A percentile compares a stretch with the other conserved stretches of the same genome.
These are phyloP conservation scores for Maconellicoccus hirsutus DNA, from an alignment of 1,140 invertebrate genomes.

Conservation along the genomic window DNA sequence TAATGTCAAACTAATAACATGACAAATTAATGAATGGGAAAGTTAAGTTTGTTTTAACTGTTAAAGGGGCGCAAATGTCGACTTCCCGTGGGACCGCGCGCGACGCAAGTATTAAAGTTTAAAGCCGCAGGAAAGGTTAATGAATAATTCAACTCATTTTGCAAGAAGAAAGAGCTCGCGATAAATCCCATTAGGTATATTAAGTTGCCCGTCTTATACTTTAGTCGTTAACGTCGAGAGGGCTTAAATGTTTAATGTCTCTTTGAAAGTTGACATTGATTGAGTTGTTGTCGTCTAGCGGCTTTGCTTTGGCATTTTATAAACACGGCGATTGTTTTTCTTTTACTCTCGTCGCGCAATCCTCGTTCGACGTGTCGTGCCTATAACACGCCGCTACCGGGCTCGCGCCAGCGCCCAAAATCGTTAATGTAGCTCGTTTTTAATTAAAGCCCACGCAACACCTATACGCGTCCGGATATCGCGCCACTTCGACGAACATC, in stretches of 20 bases:
- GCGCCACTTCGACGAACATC: no score
- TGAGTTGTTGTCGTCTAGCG: constrained; percentile 18
- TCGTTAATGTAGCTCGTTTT: no score
- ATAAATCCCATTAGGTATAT: constrained; percentile 22
- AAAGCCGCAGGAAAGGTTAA: constrained; percentile 15
- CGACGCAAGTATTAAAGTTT: constrained; percentile 22
- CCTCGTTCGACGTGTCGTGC: no score
- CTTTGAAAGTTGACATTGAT: constrained; percentile 22
- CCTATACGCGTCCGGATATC: no score
- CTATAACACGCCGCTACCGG: no score
- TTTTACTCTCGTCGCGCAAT: neutral
- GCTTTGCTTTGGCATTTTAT: constrained; percentile 15
- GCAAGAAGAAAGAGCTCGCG: constrained; percentile 16
- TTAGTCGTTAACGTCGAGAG: constrained; percentile 18
- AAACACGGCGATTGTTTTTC: constrained; percentile 8
- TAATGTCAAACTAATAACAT: constrained; percentile 20
- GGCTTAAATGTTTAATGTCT: constrained; percentile 21
- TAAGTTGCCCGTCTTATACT: constrained; percentile 21
- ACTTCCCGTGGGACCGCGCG: constrained; percentile 16
- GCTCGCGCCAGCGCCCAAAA: no score
- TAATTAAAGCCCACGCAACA: no score
- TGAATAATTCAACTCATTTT: constrained; percentile 22
- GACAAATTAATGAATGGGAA: constrained; percentile 21
- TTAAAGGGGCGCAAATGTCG: constrained; percentile 20
- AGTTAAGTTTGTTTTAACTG: constrained; percentile 20